Conservation (phyloP, 2,888 invertebrate species). For the Platycheirus rosarum region DNA sequence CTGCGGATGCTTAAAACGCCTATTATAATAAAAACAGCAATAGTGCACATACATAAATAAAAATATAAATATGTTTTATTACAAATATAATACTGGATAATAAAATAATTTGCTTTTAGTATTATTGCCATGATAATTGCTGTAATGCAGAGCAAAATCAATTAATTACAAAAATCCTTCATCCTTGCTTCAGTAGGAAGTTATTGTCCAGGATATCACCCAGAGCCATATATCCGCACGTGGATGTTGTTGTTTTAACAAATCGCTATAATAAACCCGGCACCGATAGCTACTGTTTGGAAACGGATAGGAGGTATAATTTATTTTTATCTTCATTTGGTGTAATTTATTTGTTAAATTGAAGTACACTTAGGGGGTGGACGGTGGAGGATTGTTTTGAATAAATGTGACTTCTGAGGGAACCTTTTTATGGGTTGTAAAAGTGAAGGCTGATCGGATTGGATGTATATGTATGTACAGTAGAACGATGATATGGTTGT, state of each 20-base stretch:
- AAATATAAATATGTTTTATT: conserved; percentile 52
- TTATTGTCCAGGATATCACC: neutral
- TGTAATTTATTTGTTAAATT: conserved; percentile 51
- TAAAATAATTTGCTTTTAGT: conserved; percentile 66
- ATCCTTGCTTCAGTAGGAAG: neutral
- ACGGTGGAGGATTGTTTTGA: too few relatives aligned
- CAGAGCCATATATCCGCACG: conserved; percentile 23
- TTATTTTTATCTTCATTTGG: conserved; percentile 49
- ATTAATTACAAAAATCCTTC: conserved; percentile 52
- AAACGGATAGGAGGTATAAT: conserved; percentile 20
- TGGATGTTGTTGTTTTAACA: conserved; percentile 43
- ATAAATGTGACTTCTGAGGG: conserved; percentile 31
- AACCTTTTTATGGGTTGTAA: neutral
- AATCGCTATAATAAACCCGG: conserved; percentile 51
- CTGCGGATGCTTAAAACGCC: conserved; percentile 31
- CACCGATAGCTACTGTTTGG: conserved; percentile 36
- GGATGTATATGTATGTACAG: too few relatives aligned
- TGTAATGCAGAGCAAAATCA: conserved; percentile 56
- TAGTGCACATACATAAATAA: conserved; percentile 1
- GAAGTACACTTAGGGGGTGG: conserved; percentile 1
- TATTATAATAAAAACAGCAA: conserved; percentile 15
- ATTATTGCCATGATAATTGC: conserved; percentile 64
- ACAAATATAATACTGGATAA: conserved; percentile 57
- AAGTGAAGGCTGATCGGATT: too few relatives aligned
- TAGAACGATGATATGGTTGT: too few relatives aligned